Evolutionary conservation across 2,888 invertebrate genomes (phyloP).

Genomic region (Rhodophaea formosa): DNA sequence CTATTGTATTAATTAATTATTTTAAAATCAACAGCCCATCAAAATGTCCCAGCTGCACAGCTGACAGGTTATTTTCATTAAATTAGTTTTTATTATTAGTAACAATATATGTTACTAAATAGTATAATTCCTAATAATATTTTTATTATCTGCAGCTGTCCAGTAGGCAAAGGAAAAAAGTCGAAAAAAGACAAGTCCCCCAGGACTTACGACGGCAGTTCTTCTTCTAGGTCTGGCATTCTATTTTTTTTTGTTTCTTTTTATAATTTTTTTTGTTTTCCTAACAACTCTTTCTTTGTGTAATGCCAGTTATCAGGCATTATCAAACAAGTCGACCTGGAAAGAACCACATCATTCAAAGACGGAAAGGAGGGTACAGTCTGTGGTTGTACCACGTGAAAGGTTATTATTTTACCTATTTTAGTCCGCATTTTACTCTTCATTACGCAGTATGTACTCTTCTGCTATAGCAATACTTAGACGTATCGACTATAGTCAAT

Average conservation of each 20-base stretch:
- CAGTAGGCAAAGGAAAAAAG: background rate
- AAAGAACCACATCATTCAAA: conserved; percentile 35
- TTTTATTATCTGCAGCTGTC: background rate
- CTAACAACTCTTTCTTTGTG: background rate
- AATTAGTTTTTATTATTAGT: background rate
- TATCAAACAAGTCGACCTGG: conserved; percentile 23
- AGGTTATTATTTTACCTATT: conserved; percentile 40
- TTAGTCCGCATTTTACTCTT: no score
- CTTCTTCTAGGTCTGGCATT: conserved; percentile 39
- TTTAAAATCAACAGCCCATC: background rate
- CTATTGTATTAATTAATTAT: background rate
- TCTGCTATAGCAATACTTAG: no score
- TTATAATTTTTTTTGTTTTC: conserved; percentile 3
- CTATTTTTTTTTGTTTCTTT: conserved; percentile 13
- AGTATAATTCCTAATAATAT: background rate
- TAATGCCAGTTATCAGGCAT: conserved; percentile 27
- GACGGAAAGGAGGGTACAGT: conserved; percentile 40
- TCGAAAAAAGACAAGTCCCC: conserved; percentile 41
- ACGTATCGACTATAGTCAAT: no score
- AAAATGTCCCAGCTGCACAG: background rate
- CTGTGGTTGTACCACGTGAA: conserved; percentile 51
- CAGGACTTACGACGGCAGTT: conserved; percentile 42
- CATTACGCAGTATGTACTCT: no score
- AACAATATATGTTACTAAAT: background rate
- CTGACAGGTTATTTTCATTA: background rate